Percentiles rank a stretch among this genome's conserved stretches.
Evolutionary conservation across 2,113 vertebrate genomes (phyloP).

Genomic region (Noctilio leporinus): DNA sequence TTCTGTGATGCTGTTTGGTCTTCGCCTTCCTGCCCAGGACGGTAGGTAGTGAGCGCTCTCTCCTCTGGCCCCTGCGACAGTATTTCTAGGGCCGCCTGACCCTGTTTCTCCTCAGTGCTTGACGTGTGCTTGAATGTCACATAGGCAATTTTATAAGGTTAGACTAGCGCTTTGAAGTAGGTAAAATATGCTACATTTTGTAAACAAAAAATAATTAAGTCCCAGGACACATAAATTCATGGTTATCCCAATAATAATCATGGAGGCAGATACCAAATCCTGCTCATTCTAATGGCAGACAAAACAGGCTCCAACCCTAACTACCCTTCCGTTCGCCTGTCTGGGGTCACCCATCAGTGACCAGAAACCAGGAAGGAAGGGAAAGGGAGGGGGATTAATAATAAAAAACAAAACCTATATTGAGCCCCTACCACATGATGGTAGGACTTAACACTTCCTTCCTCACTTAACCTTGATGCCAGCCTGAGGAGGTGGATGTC

Average conservation of each 20-base stretch:
- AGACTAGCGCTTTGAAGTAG: background rate
- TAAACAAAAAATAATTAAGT: background rate
- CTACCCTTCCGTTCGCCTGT: no score
- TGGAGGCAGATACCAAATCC: background rate
- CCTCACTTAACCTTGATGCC: background rate
- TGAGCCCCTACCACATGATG: background rate
- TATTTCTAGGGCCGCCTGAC: rapidly evolving
- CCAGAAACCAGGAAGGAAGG: no score
- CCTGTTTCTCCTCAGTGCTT: background rate
- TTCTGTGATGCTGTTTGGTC: background rate
- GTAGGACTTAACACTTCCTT: background rate
- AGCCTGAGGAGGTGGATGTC: rapidly evolving
- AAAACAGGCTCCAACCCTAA: background rate
- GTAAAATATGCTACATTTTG: background rate
- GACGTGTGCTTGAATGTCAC: background rate
- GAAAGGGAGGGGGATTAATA: no score
- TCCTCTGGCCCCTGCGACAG: background rate
- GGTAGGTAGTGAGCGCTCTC: no score
- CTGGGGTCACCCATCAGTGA: no score
- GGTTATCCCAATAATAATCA: no score
- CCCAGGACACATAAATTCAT: background rate
- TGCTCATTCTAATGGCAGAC: background rate
- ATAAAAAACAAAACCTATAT: rapidly evolving
- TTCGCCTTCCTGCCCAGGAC: background rate
- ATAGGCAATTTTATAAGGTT: background rate